phyloP scores from a whole-genome alignment of 2,113 vertebrate species.

The Naja naja region DNA sequence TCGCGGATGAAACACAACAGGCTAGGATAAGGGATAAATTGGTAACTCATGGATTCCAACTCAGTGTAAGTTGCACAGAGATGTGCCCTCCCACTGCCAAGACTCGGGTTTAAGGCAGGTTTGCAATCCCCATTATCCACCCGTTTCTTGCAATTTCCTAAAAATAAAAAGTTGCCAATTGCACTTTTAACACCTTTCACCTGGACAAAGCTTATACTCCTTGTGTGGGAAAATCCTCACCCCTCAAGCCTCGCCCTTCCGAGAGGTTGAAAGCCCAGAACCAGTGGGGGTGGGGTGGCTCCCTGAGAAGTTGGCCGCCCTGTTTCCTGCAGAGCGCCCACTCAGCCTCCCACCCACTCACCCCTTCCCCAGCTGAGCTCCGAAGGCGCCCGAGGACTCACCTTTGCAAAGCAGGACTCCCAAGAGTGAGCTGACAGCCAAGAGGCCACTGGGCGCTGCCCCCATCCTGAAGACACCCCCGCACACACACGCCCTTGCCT shows the following conservation, averaged over 20 bases:
- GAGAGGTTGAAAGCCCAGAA: background rate
- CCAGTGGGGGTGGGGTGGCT: no score
- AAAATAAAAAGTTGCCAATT: background rate
- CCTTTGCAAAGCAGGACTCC: constrained; percentile 67
- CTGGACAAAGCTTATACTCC: background rate
- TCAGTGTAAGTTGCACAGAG: background rate
- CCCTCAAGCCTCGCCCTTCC: no score
- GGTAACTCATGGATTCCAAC: background rate
- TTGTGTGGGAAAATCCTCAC: background rate
- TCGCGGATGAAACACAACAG: background rate
- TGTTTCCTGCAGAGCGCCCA: background rate
- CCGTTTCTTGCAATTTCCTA: background rate
- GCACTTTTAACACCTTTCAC: background rate
- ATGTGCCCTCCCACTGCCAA: background rate
- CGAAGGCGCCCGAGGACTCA: constrained; percentile 45
- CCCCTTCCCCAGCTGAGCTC: background rate
- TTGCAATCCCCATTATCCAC: background rate
- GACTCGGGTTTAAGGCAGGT: background rate
- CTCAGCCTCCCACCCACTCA: background rate
- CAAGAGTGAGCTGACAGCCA: constrained; percentile 56
- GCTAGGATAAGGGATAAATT: background rate
- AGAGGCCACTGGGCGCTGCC: background rate
- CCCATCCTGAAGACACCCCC: background rate
- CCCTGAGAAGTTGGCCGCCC: background rate
- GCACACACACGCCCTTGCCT: background rate